These are phyloP conservation scores for Villa cingulata DNA, from an alignment of 2,888 invertebrate genomes.

Conservation along the genomic window DNA sequence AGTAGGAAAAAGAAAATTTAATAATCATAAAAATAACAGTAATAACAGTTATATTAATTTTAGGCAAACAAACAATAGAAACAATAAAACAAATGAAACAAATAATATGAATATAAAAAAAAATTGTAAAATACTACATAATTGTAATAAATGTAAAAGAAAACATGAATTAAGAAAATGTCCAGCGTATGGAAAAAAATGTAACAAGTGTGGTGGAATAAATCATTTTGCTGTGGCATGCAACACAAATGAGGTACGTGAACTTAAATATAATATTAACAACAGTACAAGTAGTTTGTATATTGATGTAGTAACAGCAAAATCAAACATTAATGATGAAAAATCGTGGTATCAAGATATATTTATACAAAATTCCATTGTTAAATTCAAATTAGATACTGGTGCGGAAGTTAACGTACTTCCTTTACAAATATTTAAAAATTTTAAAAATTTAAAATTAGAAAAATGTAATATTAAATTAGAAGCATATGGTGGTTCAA, in stretches of 20 bases:
- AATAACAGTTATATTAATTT: no score
- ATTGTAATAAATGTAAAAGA: no score
- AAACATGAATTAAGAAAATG: no score
- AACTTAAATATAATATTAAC: neutral
- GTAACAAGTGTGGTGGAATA: neutral
- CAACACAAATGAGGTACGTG: neutral
- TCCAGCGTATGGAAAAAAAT: no score
- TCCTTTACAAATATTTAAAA: neutral
- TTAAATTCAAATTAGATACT: constrained; percentile 1
- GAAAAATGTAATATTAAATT: neutral
- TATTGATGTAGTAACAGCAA: neutral
- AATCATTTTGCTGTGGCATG: constrained; percentile 1
- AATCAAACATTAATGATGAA: neutral
- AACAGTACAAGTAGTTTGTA: neutral
- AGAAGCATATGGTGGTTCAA: neutral
- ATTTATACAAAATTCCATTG: neutral
- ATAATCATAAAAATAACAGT: no score
- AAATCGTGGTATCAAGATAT: neutral
- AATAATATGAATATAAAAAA: no score
- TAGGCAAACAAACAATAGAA: no score
- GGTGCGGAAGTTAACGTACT: constrained; percentile 1
- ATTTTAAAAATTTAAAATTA: neutral
- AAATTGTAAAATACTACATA: no score
- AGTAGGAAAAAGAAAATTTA: no score
- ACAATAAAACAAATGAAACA: no score